Evolutionary conservation across 2,888 invertebrate genomes (phyloP).

Genomic region (Leucozona laternaria): DNA sequence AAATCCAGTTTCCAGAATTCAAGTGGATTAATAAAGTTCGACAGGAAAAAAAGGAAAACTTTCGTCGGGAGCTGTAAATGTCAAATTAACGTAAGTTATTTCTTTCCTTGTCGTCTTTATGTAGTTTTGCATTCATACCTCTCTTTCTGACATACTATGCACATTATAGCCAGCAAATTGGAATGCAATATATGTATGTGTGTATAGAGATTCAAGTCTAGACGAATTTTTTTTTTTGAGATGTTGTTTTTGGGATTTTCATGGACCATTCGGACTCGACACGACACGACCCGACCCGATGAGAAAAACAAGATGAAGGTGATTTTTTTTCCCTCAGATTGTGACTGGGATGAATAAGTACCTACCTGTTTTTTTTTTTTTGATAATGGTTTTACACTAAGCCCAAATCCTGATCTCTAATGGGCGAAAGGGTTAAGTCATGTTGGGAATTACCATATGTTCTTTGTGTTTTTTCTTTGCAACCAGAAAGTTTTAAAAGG

Average conservation of each 20-base stretch:
- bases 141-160: constrained; percentile 51
- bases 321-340: background rate
- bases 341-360: constrained; percentile 1
- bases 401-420: background rate
- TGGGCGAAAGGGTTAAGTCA: background rate
- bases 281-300: too few relatives aligned
- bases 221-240: constrained; percentile 46
- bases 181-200: background rate
- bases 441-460: constrained; percentile 19
- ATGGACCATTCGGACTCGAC: constrained; percentile 38
- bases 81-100: constrained; percentile 54
- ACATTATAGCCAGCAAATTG: background rate
- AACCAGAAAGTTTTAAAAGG: background rate
- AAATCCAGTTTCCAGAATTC: constrained; percentile 39
- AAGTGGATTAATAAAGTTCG: constrained; percentile 29
- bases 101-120: constrained; percentile 16
- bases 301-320: background rate
- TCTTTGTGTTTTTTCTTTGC: background rate
- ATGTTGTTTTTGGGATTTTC: constrained; percentile 57
- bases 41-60: constrained; percentile 36
- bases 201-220: constrained; percentile 65
- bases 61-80: constrained; percentile 70
- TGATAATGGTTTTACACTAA: background rate
- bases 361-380: background rate
- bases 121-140: constrained; percentile 54